phyloP scores from a whole-genome alignment of 2,888 invertebrate species.

The Macrophya alboannulata region DNA sequence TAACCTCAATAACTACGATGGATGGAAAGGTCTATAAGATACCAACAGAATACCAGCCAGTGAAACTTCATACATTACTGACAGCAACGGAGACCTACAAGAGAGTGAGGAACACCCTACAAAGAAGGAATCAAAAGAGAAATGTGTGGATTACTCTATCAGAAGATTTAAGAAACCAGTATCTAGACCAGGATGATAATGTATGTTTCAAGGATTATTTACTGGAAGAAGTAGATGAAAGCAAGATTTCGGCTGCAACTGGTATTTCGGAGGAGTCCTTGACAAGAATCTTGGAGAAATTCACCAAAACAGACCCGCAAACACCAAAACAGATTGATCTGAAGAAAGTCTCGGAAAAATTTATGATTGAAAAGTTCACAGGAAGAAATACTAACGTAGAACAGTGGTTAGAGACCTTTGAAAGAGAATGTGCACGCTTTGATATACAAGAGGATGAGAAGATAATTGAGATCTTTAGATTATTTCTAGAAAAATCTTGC shows the following conservation, averaged over 20 bases:
- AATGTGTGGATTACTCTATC: conserved; percentile 58
- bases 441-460: conserved; percentile 55
- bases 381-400: conserved; percentile 63
- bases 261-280: background rate
- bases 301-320: conserved; percentile 56
- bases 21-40: conserved; percentile 52
- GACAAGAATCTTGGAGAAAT: conserved; percentile 55
- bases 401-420: conserved; percentile 65
- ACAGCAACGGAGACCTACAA: conserved; percentile 2
- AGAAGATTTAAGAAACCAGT: conserved; percentile 50
- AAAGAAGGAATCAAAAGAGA: conserved; percentile 57
- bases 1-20: conserved; percentile 55
- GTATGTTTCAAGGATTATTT: conserved; percentile 9
- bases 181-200: conserved; percentile 61
- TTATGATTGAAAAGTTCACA: conserved; percentile 63
- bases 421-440: conserved; percentile 64
- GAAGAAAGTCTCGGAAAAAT: conserved; percentile 58
- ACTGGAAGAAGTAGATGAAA: too few relatives aligned
- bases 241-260: too few relatives aligned
- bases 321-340: conserved; percentile 36
- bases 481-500: conserved; percentile 28
- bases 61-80: conserved; percentile 4
- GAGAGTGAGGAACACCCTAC: conserved; percentile 58
- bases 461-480: conserved; percentile 51
- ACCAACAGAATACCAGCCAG: conserved; percentile 52